Base-by-base conservation (phyloP, 2,113 vertebrate species). In the Larimichthys crocea region DNA sequence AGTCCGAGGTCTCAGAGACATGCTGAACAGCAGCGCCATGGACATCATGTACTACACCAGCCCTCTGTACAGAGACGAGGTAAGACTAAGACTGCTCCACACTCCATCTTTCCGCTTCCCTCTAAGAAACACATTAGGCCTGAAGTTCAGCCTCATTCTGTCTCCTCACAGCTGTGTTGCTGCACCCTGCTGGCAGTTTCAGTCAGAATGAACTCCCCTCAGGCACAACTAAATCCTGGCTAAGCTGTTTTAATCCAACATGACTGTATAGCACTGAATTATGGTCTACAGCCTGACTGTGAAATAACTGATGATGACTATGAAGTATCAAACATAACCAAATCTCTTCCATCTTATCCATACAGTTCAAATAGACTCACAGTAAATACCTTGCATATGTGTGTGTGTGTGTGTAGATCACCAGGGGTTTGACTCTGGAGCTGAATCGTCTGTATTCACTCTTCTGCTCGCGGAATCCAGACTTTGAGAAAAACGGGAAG, bases 41-140 rank as follows among this genome's bases (percentile, higher is more conserved):
- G 98, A 99, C 89, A 99, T 99, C 89, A 99, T 99, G 98, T 99
- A 99, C 90, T 99, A 99, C 42, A 98, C 97, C 20, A 99, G 98
- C 57, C 97, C 98, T 3, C 96, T 99, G 11, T 99, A 99, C 89
- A 96, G 98, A 89, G 98, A 99, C 61, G 98, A 99, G 94, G 98
- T 99, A 35, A 85, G 75, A 16, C 52, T 40, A 7, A 63, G 24
- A 22, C 19, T 35, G 10, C 6, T 16, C 20, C 59, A 12, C 1
- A 24, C n/a, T 29, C n/a, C 35, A 31, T 24, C 10, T 55, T 63
- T 2, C 22, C 22, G 20, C 6, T 11, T 61, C 8, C 61, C 14
- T 60, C 17, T 46, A 31, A 46, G 35, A 55, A 57, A 52, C 35
- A 40, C 15, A 81, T 42, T 26, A 8, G 49, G 35, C 11, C 12